These are phyloP conservation scores for Gasterosteus aculeatus DNA, from an alignment of 2,113 vertebrate genomes.

Conservation along the genomic window DNA sequence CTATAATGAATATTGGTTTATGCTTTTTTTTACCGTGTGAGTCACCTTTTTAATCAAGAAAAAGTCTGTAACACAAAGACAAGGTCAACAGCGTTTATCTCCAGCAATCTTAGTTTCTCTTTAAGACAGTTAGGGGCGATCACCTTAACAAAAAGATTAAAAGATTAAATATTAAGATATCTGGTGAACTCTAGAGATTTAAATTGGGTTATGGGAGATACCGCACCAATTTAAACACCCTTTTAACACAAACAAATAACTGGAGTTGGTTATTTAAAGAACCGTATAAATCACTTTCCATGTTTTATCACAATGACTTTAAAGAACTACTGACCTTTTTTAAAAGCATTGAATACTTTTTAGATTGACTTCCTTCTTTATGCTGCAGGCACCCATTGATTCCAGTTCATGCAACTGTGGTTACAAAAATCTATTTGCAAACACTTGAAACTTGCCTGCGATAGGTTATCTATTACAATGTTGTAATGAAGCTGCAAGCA, in stretches of 20 bases:
- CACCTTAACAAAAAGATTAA: neutral
- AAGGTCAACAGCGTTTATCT: neutral
- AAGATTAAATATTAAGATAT: neutral
- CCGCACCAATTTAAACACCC: neutral
- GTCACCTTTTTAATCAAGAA: neutral
- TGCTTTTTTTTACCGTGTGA: neutral
- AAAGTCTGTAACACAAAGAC: neutral
- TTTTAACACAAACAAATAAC: neutral
- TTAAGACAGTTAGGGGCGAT: neutral
- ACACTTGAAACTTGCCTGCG: neutral
- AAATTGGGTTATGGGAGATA: neutral
- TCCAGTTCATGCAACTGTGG: conserved; percentile 13
- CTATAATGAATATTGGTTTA: neutral
- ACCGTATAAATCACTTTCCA: neutral
- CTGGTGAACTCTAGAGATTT: neutral
- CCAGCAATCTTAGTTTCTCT: neutral
- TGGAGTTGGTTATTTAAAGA: neutral
- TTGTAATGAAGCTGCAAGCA: neutral
- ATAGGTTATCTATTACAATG: neutral
- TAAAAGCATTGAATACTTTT: neutral
- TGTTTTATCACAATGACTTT: conserved; percentile 3
- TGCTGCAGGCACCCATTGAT: neutral
- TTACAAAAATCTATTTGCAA: conserved; percentile 14
- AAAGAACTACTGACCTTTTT: conserved; percentile 8
- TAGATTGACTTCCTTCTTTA: conserved; percentile 18